Percentiles rank a stretch among this genome's conserved stretches.
Conservation (phyloP, 2,113 vertebrate species). For the Plectropomus leopardus region DNA sequence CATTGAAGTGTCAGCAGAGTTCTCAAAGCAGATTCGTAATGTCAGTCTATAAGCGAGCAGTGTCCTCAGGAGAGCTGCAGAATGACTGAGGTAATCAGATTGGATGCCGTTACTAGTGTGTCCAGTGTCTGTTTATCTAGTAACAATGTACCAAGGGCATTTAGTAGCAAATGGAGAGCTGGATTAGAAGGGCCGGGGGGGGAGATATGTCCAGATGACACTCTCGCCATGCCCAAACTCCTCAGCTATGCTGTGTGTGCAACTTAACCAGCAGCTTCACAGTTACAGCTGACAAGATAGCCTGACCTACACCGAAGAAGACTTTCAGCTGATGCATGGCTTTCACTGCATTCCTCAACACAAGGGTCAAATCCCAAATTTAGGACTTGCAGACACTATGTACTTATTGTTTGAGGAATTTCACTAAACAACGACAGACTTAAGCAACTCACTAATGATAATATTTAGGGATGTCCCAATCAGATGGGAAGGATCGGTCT, state of each 20-base stretch:
- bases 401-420: slow-evolving; percentile 42
- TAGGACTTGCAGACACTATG: slow-evolving; percentile 63
- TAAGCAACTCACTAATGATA: not conserved
- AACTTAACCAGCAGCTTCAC: slow-evolving; percentile 79
- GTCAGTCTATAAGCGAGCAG: slow-evolving; percentile 56
- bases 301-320: slow-evolving; percentile 72
- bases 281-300: slow-evolving; percentile 80
- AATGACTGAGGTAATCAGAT: slow-evolving; percentile 80
- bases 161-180: slow-evolving; percentile 84
- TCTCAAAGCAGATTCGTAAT: slow-evolving; percentile 60
- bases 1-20: slow-evolving; percentile 39
- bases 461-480: no score
- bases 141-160: slow-evolving; percentile 88
- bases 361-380: slow-evolving; percentile 71
- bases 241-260: slow-evolving; percentile 84
- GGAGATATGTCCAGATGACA: slow-evolving; percentile 88
- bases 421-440: not conserved
- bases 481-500: no score
- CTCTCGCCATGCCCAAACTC: slow-evolving; percentile 81
- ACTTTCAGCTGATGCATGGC: slow-evolving; percentile 80
- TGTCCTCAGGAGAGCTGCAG: slow-evolving; percentile 71
- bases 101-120: slow-evolving; percentile 77
- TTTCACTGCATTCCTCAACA: slow-evolving; percentile 79
- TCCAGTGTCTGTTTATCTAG: slow-evolving; percentile 87
- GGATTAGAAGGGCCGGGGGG: slow-evolving; percentile 81